Base-by-base conservation (phyloP, 2,113 vertebrate species). In the Pseudopodoces humilis region DNA sequence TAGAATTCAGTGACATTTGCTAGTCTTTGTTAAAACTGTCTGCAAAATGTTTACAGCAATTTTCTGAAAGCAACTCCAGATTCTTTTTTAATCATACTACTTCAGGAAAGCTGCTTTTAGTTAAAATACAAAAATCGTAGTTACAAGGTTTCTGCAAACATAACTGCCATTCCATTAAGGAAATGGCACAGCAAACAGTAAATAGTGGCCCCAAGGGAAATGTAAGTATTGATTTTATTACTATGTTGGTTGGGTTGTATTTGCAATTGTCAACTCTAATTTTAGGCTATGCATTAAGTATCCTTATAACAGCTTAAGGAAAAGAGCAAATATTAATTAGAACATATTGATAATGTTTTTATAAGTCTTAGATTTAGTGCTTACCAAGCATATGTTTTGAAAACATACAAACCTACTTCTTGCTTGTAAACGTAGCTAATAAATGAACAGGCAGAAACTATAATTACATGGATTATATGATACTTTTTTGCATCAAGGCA, bases 171-270 rank as follows among this genome's bases (percentile, higher is more conserved):
- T 98, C 98, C 97, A 98, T 98, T 98, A 98, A 97, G 98, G 97
- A 98, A 98, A 98, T 98, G 97, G 98, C 96, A 98, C 97, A 97
- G 97, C 97, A 98, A 98, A 98, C 97, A 98, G 98, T 98, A 98
- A 98, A 98, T 98, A 98, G 97, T 97, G 95, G 97, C 98, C 98
- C 97, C 97, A 50, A 97, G 98, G 98, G 98, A 98, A 98, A 98
- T 98, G 98, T 98, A 98, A 97, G 98, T 97, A 98, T 98, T 98
- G 98, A 98, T 98, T 98, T 98, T 98, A 98, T 98, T 98, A 98
- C 98, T 96, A 95, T 97, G 98, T 97, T 98, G 97, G 97, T 98
- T 98, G 98, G 98, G 96, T 98, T 97, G 97, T 98, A 98, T 98
- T 98, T 98, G 98, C 97, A 98, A 98, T 98, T 98, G 98, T 98